Evolutionary conservation across 2,888 invertebrate species (phyloP).

Genomic region (Cancer borealis): DNA sequence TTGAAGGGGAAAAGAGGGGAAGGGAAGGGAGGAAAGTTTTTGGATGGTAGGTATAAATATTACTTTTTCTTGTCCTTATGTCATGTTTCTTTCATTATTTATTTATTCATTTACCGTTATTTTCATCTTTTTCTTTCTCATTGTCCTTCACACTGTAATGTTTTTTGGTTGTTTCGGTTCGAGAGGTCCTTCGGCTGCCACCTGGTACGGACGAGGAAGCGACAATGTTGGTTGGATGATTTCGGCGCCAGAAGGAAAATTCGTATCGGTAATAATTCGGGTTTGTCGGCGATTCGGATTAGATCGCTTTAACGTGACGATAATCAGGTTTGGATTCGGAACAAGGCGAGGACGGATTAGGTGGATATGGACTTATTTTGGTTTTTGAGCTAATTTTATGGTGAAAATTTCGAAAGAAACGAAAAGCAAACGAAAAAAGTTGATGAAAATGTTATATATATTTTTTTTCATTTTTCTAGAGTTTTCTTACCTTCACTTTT

Average conservation of each 20-base stretch:
- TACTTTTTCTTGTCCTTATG: background rate
- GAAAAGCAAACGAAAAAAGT: too few species aligned
- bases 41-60: background rate
- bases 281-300: background rate
- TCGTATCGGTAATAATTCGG: background rate
- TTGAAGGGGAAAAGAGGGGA: background rate
- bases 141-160: background rate
- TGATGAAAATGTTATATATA: too few species aligned
- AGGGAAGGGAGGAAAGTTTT: background rate
- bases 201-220: slow-evolving; percentile 20
- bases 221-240: background rate
- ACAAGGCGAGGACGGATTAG: background rate
- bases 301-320: slow-evolving; percentile 20
- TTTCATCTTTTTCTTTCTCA: background rate
- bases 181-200: background rate
- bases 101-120: background rate
- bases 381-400: background rate
- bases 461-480: too few species aligned
- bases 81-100: background rate
- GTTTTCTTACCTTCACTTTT: too few species aligned
- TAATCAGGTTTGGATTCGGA: background rate
- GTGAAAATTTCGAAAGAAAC: background rate
- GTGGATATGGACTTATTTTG: background rate
- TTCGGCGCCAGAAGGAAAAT: background rate
- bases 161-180: background rate